Evolutionary conservation across 2,888 invertebrate genomes (phyloP), one percentile per base, ranked within the genome.

Genomic region (Philopedon plagiatum): DNA sequence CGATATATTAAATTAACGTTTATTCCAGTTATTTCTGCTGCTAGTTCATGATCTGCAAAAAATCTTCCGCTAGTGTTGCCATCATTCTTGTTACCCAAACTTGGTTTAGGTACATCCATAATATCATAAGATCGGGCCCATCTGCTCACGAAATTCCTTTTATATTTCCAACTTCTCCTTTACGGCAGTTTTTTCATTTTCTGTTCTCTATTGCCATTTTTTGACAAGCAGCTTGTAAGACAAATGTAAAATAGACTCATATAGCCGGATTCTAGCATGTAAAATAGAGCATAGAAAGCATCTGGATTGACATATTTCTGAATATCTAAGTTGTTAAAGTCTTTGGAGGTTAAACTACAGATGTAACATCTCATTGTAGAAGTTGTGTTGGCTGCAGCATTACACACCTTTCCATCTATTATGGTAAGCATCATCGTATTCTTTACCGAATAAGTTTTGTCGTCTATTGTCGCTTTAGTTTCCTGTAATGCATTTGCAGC

Each of bases 331-430:
- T 73, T 32, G 46, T 65, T 70, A 15, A 72, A 65, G 26, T 79
- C 61, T 73, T 77, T 78, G 8, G 79, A 78, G n/a, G 77, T 79
- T 21, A 64, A 68, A 5, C 75, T 74, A 73, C 80, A 80, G 58
- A 32, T 54, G 11, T 54, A 57, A 11, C 80, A 81, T 23, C 76
- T 67, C 71, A 74, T n/a, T n/a, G n/a, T n/a, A n/a, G n/a, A n/a
- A n/a, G n/a, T n/a, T n/a, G n/a, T n/a, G n/a, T n/a, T n/a, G n/a
- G n/a, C n/a, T n/a, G n/a, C n/a, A n/a, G n/a, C n/a, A n/a, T n/a
- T n/a, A n/a, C n/a, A n/a, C n/a, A n/a, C n/a, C n/a, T n/a, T n/a
- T n/a, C n/a, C n/a, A n/a, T n/a, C n/a, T n/a, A n/a, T n/a, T n/a
- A n/a, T n/a, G n/a, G n/a, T n/a, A n/a, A n/a, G n/a, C n/a, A n/a